These are phyloP conservation scores for Copidosoma floridanum DNA, from an alignment of 1,140 invertebrate genomes.

Conservation along the genomic window DNA sequence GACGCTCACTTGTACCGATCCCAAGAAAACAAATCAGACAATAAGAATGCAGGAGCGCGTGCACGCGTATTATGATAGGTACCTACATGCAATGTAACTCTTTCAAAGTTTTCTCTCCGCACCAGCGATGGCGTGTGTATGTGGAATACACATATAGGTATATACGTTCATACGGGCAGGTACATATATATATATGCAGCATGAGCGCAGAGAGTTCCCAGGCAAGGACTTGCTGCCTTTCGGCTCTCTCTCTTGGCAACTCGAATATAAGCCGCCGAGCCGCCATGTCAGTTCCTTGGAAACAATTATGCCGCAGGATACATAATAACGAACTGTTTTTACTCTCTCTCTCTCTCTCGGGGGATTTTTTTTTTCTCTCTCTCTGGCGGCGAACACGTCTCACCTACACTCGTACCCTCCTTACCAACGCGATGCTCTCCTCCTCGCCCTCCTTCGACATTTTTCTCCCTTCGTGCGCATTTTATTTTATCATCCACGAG, in stretches of 20 bases:
- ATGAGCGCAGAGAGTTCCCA: slow-evolving; percentile 40
- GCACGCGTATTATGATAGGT: too few relatives aligned
- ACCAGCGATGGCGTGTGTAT: background rate
- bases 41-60: slow-evolving; percentile 8
- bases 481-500: too few relatives aligned
- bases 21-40: background rate
- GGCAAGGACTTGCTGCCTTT: slow-evolving; percentile 38
- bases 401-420: slow-evolving; percentile 9
- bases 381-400: slow-evolving; percentile 15
- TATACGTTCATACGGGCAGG: background rate
- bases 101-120: too few relatives aligned
- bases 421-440: slow-evolving; percentile 1
- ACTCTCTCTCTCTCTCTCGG: too few relatives aligned
- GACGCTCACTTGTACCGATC: background rate
- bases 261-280: too few relatives aligned
- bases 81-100: too few relatives aligned
- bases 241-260: too few relatives aligned
- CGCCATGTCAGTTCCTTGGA: slow-evolving; percentile 47
- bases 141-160: background rate
- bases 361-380: too few relatives aligned
- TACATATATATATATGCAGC: slow-evolving; percentile 13
- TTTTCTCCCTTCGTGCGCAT: background rate
- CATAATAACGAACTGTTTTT: slow-evolving; percentile 49
- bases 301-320: slow-evolving; percentile 47
- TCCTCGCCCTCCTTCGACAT: background rate